Evolutionary conservation across 2,113 vertebrate species (phyloP), one percentile per base, ranked within the genome.

Genomic region (Pluvianellus socialis): DNA sequence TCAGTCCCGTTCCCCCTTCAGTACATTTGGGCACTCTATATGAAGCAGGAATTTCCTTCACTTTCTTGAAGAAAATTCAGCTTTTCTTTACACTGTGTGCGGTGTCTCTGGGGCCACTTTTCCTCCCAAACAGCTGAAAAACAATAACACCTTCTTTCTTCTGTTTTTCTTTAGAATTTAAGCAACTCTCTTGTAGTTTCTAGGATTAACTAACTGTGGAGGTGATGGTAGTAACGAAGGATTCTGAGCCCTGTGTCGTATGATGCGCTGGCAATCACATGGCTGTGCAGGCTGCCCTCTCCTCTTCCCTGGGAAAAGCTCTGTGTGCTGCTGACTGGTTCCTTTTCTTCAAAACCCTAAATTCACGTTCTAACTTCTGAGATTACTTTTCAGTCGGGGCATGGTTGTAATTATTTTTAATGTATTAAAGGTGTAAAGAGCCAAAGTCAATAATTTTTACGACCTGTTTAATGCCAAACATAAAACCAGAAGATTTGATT

Each of bases 391-490:
- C 86, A 90, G 56, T 66, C 3, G 5, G 27, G 55, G 56, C 56
- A 90, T 62, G 53, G 68, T 84, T 95, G 88, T 93, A 94, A 93
- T 90, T 94, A 71, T 86, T 75, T 95, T 95, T 93, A 84, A 82
- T 77, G 71, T 90, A 88, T 89, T 92, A 91, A 86, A 96, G 28
- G 26, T 1, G 0, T 81, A 53, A 94, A 82, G 89, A 93, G 93
- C 86, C 88, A 90, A 97, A 97, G 92, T 89, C 92, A 92, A 73
- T 96, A 94, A 55, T 91, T 94, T 97, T 96, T 95, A 96, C 79
- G 92, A 86, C 71, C 67, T 94, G 80, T 97, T 96, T 94, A 97
- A 88, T 94, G 84, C 80, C 79, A 91, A 56, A 81, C 70, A 52
- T 95, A 92, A 97, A 92, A 8, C 47, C 58, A 45, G 53, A 91